Evolutionary conservation across 2,888 invertebrate species (phyloP).

Genomic region (Biston stratarius): DNA sequence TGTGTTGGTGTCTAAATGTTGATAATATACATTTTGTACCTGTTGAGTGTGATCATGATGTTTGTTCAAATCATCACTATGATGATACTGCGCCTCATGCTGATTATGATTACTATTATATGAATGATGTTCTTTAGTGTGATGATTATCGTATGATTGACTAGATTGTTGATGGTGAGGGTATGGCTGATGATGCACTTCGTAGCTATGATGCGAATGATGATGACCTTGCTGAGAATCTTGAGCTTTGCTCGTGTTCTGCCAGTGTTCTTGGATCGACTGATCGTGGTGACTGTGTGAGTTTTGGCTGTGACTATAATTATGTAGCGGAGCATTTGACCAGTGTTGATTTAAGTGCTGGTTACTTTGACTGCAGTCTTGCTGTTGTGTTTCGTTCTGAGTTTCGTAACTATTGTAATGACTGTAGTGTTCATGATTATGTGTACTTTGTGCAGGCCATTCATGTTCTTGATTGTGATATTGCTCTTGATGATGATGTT

Average conservation of each 20-base stretch:
- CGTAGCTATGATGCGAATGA: slow-evolving; percentile 28
- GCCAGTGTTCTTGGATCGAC: slow-evolving; percentile 42
- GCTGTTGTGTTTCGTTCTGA: slow-evolving; percentile 41
- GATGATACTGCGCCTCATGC: slow-evolving; percentile 35
- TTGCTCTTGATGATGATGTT: no score
- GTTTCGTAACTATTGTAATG: slow-evolving; percentile 37
- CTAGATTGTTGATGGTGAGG: slow-evolving; percentile 42
- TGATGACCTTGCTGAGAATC: slow-evolving; percentile 41
- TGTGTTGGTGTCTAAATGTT: slow-evolving; percentile 35
- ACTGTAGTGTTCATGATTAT: slow-evolving; percentile 35
- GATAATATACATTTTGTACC: slow-evolving; percentile 34
- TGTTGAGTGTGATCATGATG: slow-evolving; percentile 42
- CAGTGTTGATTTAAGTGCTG: slow-evolving; percentile 43
- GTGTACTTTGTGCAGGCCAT: slow-evolving; percentile 22
- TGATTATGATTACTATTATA: slow-evolving; percentile 41
- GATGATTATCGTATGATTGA: slow-evolving; percentile 36
- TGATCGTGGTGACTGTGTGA: slow-evolving; percentile 41
- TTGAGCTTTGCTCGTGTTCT: slow-evolving; percentile 40
- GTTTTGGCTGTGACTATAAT: slow-evolving; percentile 33
- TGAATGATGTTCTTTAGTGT: slow-evolving; percentile 40
- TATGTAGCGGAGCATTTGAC: slow-evolving; percentile 28
- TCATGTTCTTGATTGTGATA: slow-evolving; percentile 18
- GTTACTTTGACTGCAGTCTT: slow-evolving; percentile 41
- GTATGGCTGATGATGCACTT: slow-evolving; percentile 43
- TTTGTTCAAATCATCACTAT: slow-evolving; percentile 36